A percentile compares a stretch with the other conserved stretches of the same genome.
phyloP scores from a whole-genome alignment of 2,888 invertebrate species.

The Nipponacmea schrenckii region DNA sequence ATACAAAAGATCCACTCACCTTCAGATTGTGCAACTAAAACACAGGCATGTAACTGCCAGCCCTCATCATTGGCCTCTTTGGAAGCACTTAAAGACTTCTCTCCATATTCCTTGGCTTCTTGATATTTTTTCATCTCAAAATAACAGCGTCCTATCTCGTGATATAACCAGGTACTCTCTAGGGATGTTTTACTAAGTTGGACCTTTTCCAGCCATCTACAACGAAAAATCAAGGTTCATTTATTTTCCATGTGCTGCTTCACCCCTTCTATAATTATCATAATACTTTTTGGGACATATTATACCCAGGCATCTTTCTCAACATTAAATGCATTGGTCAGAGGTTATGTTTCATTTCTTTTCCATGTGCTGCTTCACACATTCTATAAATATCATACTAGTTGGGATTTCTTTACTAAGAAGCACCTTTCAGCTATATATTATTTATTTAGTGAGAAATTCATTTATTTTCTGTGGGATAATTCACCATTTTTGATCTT shows the following conservation, averaged over 20 bases:
- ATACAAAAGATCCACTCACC: constrained; percentile 36
- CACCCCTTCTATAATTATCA: too few relatives aligned
- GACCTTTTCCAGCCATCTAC: constrained; percentile 66
- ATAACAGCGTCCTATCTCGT: constrained; percentile 70
- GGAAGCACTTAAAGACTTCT: constrained; percentile 61
- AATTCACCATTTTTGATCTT: too few relatives aligned
- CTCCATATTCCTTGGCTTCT: constrained; percentile 60
- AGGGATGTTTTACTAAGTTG: constrained; percentile 65
- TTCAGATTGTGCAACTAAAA: constrained; percentile 64
- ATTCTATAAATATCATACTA: too few relatives aligned
- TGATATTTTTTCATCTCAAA: constrained; percentile 61
- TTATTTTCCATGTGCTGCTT: not conserved
- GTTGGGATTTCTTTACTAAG: too few relatives aligned
- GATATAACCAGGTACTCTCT: constrained; percentile 69
- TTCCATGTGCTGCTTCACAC: too few relatives aligned
- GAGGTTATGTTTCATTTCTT: too few relatives aligned
- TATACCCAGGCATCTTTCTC: too few relatives aligned
- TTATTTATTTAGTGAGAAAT: too few relatives aligned
- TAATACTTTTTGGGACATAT: not conserved
- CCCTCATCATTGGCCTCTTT: constrained; percentile 60
- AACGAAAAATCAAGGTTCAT: constrained; percentile 5
- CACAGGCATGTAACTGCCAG: constrained; percentile 65
- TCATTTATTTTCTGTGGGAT: too few relatives aligned
- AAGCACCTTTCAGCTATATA: too few relatives aligned
- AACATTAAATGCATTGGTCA: too few relatives aligned